A percentile compares a stretch with the other conserved stretches of the same genome.
Evolutionary conservation across 2,888 invertebrate genomes (phyloP).

Genomic region (Pemphredon lugubris): DNA sequence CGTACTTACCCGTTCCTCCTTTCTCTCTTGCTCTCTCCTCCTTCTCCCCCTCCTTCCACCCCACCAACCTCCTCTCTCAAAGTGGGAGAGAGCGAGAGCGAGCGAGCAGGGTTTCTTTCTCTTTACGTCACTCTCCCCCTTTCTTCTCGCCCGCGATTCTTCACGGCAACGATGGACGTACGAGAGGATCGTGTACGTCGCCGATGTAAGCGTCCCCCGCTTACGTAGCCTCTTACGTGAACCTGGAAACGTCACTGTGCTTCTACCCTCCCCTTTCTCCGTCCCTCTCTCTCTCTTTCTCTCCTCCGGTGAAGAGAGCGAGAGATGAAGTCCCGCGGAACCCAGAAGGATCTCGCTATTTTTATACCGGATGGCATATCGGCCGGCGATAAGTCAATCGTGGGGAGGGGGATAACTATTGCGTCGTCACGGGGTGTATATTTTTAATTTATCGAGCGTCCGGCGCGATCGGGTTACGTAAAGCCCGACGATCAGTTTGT

Average conservation of each 20-base stretch:
- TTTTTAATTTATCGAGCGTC: constrained; percentile 19
- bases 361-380: constrained; percentile 21
- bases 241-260: constrained; percentile 40
- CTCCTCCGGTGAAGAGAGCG: no score
- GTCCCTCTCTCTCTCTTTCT: no score
- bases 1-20: constrained; percentile 54
- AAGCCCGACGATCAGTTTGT: constrained; percentile 2
- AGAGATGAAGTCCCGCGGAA: neutral
- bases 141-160: constrained; percentile 33
- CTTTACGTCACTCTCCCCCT: constrained; percentile 31
- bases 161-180: constrained; percentile 21
- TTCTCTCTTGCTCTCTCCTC: constrained; percentile 8
- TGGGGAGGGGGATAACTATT: constrained; percentile 13
- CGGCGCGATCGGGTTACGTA: constrained; percentile 21
- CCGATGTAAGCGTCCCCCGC: constrained; percentile 30
- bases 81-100: no score
- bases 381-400: constrained; percentile 7
- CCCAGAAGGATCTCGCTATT: constrained; percentile 29
- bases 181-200: constrained; percentile 18
- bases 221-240: constrained; percentile 53
- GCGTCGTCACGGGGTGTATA: constrained; percentile 18
- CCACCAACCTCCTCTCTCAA: constrained; percentile 1
- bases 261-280: constrained; percentile 4
- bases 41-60: neutral
- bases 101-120: constrained; percentile 9